Evolutionary conservation across 1,140 invertebrate genomes (phyloP), one percentile per base, ranked within the genome.

Genomic region (Megalonaias nervosa): DNA sequence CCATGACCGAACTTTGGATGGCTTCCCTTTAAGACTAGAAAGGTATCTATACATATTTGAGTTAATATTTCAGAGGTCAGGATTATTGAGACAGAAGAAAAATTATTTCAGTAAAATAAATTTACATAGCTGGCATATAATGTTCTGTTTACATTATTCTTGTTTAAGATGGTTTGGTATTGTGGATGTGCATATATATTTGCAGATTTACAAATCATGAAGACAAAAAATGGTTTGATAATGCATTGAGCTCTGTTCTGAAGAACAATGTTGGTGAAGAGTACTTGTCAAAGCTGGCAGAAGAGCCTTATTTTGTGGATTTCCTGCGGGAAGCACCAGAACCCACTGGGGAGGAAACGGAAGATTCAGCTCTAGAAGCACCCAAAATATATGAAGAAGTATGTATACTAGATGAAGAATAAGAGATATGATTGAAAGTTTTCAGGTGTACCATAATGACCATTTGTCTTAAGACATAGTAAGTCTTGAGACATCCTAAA

Each of bases 381-480:
- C 96, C 96, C 4, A 98, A 98, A 92, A 96, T 96, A 4, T 99
- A 98, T 91, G 98, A 99, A 91, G 95, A 95, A 80, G 96, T 87
- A 75, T 77, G 77, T 73, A 62, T n/a, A 48, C 26, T 31, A 31
- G 26, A 48, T 9, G 38, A 9, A 6, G 38, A 48, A 6, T 48
- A 9, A 11, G 38, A 48, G 38, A 48, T 48, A 48, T 9, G 0
- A 6, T 11, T 48, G 6, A 48, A 48, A 48, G 11, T 48, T 48
- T 48, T 5, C 38, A 9, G 38, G 0, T 48, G 38, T 31, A 31
- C 26, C 26, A 31, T 31, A 31, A 26, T 26, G 26, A 26, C 26
- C 26, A 26, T 26, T 26, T 26, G 26, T 26, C 26, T 26, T 26
- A 2, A 2, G 26, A 31, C 26, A 31, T 31, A 31, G 4, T 31